Evolutionary conservation across 2,888 invertebrate genomes (phyloP), one percentile per base, ranked within the genome.

Genomic region (Gastrophysa polygoni): DNA sequence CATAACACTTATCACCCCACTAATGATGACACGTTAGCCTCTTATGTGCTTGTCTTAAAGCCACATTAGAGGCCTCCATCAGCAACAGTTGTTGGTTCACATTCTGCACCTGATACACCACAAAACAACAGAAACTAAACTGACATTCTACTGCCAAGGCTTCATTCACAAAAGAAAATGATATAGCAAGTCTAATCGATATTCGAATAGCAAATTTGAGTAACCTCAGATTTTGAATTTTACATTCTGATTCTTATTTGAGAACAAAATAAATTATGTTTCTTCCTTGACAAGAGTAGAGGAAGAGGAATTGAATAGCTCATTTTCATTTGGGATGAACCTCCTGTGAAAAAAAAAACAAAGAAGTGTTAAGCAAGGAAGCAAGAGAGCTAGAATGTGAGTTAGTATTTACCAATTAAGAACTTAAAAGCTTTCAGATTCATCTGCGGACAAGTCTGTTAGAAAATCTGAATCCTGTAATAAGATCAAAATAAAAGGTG

Each of bases 391-490:
- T n/a, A n/a, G 14, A 38, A 58, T 63, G 61, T 58, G 57, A 70
- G 72, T 72, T 73, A 74, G 71, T 75, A 74, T 70, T 74, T 75
- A 75, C 75, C 73, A 69, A 58, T 66, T 66, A 69, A 24, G 49
- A 57, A 34, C 57, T 61, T 68, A 73, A 64, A 66, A 67, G 68
- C 72, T 75, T 68, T 73, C 75, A 57, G 73, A 72, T 59, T 69
- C 70, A 55, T 72, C 73, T 61, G 71, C 71, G 50, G 74, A 72
- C 66, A 70, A 60, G 59, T 76, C 74, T 57, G 70, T 74, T 69
- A 74, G 69, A 61, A 73, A 73, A 71, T 68, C 71, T 71, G 74
- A 74, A 66, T 71, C 77, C 77, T 78, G 77, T 68, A 78, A 76
- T 63, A 68, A 70, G 71, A 67, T 38, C 61, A 51, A 64, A 69